Evolutionary conservation across 2,797 vertebrate genomes (phyloP), one percentile per base, ranked within the genome.

Genomic region (Rhinoraja longicauda): DNA sequence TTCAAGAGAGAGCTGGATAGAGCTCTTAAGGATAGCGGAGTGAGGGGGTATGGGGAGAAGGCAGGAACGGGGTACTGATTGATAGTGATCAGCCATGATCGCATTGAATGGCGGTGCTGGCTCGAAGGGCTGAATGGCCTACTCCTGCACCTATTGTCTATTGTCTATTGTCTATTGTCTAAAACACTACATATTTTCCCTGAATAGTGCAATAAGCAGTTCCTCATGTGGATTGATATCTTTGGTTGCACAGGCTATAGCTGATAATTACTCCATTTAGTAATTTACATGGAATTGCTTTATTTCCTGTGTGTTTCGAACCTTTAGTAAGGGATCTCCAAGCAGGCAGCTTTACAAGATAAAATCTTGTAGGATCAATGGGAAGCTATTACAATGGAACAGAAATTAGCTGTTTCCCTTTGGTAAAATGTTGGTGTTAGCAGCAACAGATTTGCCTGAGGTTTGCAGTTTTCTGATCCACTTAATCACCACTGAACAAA

Each of bases 401-500:
- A 88, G 32, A 32, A 67, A 36, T 88, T 67, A 67, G 17, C n/a
- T 36, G n/a, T n/a, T 26, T 64, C n/a, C 62, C 84, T 36, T 62
- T 17, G 57, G 59, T 59, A 62, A 0, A 64, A 59, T 21, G n/a
- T 67, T 88, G 59, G 5, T 88, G 64, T 21, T 21, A 88, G n/a
- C n/a, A 36, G 84, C 7, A 6, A 32, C 67, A 19, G n/a, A 67
- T 67, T 19, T 36, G 59, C n/a, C 19, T 67, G 62, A 21, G n/a
- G 84, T 67, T 67, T 88, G 84, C 59, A 67, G 29, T 62, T 88
- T 67, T 88, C n/a, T 62, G 64, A 32, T 88, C n/a, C 64, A 88
- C 36, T 59, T 67, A 88, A 88, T 64, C 84, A 88, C 5, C n/a
- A 36, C 17, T 64, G 57, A 88, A 88, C 32, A 36, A 88, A 88